phyloP scores from a whole-genome alignment of 2,797 vertebrate genomes.

The Ficedula albicollis region DNA sequence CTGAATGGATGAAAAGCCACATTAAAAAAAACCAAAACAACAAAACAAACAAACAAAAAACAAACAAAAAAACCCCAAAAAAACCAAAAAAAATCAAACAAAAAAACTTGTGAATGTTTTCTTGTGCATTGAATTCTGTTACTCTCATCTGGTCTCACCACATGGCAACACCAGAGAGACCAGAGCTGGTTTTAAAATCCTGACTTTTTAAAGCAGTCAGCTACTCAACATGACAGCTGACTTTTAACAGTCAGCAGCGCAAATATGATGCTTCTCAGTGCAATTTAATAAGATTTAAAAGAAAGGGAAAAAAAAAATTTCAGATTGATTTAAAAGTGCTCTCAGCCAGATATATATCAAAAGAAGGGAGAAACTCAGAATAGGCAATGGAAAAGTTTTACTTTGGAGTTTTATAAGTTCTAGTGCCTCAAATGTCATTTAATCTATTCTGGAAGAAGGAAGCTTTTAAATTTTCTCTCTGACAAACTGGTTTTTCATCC shows the following conservation, averaged over 20 bases:
- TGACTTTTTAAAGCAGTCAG: neutral
- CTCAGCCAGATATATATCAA: neutral
- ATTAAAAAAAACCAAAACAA: neutral
- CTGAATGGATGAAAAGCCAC: neutral
- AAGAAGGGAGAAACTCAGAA: neutral
- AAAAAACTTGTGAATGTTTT: neutral
- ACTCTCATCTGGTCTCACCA: neutral
- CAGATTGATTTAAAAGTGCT: neutral
- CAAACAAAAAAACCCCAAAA: neutral
- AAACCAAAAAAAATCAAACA: too few relatives aligned
- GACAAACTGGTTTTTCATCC: neutral
- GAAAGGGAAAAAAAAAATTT: neutral
- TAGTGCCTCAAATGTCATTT: neutral
- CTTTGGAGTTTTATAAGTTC: neutral
- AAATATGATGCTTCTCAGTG: neutral
- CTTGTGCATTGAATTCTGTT: neutral
- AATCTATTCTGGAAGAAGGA: neutral
- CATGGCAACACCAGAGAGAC: neutral
- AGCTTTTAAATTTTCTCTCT: neutral
- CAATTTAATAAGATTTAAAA: neutral
- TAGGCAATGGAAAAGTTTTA: neutral
- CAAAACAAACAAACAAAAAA: too few relatives aligned
- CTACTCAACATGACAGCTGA: neutral
- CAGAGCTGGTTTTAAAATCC: neutral
- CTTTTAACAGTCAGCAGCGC: neutral